Percentiles rank a stretch among this genome's conserved stretches.
These are phyloP conservation scores for Tholera decimalis DNA, from an alignment of 2,888 invertebrate species.

Conservation along the genomic window DNA sequence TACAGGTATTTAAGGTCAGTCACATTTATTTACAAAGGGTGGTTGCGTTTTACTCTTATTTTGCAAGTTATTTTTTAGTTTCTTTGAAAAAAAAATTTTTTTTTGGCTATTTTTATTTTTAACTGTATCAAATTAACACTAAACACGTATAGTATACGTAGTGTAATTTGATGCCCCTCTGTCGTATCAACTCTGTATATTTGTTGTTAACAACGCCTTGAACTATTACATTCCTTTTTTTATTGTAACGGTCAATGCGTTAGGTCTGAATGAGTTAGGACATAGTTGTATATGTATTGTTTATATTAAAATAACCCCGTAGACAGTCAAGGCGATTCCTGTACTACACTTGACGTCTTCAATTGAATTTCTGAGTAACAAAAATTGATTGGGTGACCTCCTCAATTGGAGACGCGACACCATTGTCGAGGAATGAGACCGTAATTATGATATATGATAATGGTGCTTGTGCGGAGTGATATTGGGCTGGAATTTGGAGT, in stretches of 20 bases:
- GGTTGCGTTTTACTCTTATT: too few relatives aligned
- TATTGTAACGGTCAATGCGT: not conserved
- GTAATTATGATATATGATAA: conserved; percentile 64
- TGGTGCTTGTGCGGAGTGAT: conserved; percentile 21
- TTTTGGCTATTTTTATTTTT: too few relatives aligned
- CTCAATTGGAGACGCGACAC: conserved; percentile 61
- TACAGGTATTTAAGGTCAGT: too few relatives aligned
- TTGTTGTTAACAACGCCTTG: not conserved
- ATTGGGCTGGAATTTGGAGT: conserved; percentile 25
- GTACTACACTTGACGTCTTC: conserved; percentile 39
- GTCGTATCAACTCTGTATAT: too few relatives aligned
- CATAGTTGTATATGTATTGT: conserved; percentile 1
- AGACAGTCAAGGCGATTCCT: conserved; percentile 17
- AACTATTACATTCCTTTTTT: not conserved
- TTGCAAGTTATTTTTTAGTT: too few relatives aligned
- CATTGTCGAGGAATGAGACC: conserved; percentile 41
- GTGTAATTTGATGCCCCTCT: too few relatives aligned
- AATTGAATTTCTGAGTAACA: conserved; percentile 64
- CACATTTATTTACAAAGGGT: too few relatives aligned
- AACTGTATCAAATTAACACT: too few relatives aligned
- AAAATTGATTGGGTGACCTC: conserved; percentile 57
- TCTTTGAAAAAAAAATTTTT: too few relatives aligned
- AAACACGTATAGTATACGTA: too few relatives aligned
- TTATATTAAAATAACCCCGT: conserved; percentile 1
- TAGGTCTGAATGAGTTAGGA: not conserved